phyloP scores from a whole-genome alignment of 2,797 vertebrate genomes.

The Glyptemys insculpta region DNA sequence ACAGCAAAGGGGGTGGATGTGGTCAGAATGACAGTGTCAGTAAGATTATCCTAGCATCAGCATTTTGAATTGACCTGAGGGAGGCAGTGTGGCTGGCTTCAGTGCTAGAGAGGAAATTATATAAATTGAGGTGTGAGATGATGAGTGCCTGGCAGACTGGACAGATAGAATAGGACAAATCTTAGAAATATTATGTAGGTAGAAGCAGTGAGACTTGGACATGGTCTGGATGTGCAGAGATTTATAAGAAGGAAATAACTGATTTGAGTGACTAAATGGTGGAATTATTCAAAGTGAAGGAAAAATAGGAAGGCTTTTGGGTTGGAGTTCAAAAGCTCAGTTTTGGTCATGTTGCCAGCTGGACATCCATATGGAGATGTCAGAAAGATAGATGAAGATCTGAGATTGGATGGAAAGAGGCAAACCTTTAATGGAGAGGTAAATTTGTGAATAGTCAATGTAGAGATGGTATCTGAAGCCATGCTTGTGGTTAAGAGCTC shows the following conservation, averaged over 20 bases:
- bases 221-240: background rate
- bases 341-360: background rate
- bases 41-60: background rate
- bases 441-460: background rate
- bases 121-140: background rate
- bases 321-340: background rate
- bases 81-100: background rate
- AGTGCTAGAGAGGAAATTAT: background rate
- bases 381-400: background rate
- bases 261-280: background rate
- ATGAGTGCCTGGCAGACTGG: background rate
- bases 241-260: background rate
- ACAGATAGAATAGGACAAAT: background rate
- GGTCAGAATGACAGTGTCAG: background rate
- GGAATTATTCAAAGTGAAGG: background rate
- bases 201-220: background rate
- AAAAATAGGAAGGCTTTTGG: background rate
- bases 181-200: background rate
- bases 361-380: background rate
- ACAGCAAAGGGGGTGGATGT: background rate
- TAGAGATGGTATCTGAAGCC: background rate
- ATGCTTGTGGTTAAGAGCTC: background rate
- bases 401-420: background rate
- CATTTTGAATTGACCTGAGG: background rate
- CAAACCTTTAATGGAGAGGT: background rate